Evolutionary conservation across 2,797 vertebrate genomes (phyloP).

Genomic region (Syndactyla subalaris): DNA sequence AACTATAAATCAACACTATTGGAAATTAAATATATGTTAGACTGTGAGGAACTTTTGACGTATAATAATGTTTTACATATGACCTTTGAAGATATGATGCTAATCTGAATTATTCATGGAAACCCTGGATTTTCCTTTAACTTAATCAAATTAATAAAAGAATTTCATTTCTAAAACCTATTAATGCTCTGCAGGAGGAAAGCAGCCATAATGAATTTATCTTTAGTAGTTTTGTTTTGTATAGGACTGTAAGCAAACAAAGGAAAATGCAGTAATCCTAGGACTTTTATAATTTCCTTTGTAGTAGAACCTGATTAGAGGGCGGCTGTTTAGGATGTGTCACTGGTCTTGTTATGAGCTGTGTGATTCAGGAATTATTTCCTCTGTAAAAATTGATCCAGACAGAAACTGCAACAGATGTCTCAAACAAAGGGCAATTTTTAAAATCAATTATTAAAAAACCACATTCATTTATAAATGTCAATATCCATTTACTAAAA

Average conservation of each 20-base stretch:
- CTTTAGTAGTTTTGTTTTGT: not conserved
- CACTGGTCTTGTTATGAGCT: not conserved
- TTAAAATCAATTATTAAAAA: not conserved
- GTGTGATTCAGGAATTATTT: not conserved
- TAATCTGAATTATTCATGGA: constrained; percentile 87
- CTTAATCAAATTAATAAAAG: constrained; percentile 79
- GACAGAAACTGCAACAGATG: not conserved
- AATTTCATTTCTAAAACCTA: constrained; percentile 72
- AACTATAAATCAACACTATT: constrained; percentile 88
- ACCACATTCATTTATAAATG: not conserved
- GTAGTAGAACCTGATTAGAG: not conserved
- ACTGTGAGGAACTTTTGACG: constrained; percentile 74
- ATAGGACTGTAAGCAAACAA: not conserved
- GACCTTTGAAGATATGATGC: constrained; percentile 82
- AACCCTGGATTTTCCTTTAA: constrained; percentile 69
- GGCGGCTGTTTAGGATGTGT: not conserved
- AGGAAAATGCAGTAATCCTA: not conserved
- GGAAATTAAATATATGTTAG: constrained; percentile 86
- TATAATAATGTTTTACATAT: constrained; percentile 84
- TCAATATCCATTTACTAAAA: not conserved
- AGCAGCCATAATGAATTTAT: constrained; percentile 51
- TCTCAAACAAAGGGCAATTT: not conserved
- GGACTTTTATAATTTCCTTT: not conserved
- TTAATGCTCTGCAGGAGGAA: constrained; percentile 60
- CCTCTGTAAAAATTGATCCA: not conserved